A percentile compares a stretch with the other conserved stretches of the same genome.
These are phyloP conservation scores for Ramazzottius varieornatus DNA, from an alignment of 2,888 invertebrate species.

Conservation along the genomic window DNA sequence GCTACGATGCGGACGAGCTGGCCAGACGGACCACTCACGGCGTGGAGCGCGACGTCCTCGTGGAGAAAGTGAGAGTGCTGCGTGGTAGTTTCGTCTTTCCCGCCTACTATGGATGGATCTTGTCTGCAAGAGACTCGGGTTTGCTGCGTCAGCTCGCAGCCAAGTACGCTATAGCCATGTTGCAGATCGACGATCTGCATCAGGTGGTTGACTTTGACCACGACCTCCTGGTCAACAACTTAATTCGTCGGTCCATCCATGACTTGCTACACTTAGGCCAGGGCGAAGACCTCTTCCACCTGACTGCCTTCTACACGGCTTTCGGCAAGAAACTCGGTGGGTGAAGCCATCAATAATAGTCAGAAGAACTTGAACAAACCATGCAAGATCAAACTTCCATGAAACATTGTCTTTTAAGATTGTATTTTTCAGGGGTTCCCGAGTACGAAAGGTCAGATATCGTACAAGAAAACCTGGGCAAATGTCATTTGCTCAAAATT, in stretches of 20 bases:
- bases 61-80: neutral
- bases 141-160: neutral
- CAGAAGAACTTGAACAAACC: too few relatives aligned
- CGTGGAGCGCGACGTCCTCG: neutral
- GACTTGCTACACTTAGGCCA: neutral
- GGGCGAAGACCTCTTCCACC: neutral
- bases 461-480: neutral
- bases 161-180: neutral
- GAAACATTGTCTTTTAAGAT: neutral
- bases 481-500: neutral
- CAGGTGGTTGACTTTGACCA: neutral
- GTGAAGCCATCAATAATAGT: too few relatives aligned
- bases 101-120: neutral
- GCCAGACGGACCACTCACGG: neutral
- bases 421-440: neutral
- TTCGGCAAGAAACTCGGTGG: neutral
- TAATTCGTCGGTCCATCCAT: neutral
- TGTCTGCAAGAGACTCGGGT: neutral
- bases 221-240: neutral
- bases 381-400: too few relatives aligned
- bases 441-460: neutral
- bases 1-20: neutral
- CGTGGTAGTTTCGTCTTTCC: neutral
- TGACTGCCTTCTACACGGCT: neutral
- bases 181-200: neutral